These are phyloP conservation scores for Rhinogobio ventralis DNA, from an alignment of 2,797 vertebrate genomes.

Conservation along the genomic window DNA sequence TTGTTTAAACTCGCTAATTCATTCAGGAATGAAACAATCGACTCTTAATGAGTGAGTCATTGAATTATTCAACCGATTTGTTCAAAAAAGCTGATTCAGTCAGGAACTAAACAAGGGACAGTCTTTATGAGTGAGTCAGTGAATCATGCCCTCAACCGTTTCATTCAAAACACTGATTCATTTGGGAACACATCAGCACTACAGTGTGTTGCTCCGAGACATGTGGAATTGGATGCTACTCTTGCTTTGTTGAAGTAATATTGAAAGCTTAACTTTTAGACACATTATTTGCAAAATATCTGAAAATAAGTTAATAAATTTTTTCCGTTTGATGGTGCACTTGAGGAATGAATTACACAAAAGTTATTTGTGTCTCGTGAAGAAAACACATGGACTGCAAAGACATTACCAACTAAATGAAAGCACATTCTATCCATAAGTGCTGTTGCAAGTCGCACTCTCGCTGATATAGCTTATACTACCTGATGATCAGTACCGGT, in stretches of 20 bases:
- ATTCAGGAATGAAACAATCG: background rate
- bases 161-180: background rate
- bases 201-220: background rate
- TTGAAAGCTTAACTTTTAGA: background rate
- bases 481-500: too few relatives aligned
- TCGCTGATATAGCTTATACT: too few relatives aligned
- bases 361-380: too few relatives aligned
- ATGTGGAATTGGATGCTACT: background rate
- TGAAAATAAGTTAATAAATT: too few relatives aligned
- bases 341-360: too few relatives aligned
- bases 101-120: background rate
- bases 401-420: too few relatives aligned
- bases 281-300: background rate
- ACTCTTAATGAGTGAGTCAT: background rate
- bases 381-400: too few relatives aligned
- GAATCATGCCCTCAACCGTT: background rate
- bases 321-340: too few relatives aligned
- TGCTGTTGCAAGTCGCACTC: too few relatives aligned
- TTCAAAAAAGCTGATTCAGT: background rate
- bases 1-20: background rate
- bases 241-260: background rate
- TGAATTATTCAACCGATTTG: background rate
- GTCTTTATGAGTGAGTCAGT: background rate
- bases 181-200: background rate
- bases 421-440: too few relatives aligned